Conservation (phyloP, 2,888 invertebrate species). For the Acanthosepion esculentum region DNA sequence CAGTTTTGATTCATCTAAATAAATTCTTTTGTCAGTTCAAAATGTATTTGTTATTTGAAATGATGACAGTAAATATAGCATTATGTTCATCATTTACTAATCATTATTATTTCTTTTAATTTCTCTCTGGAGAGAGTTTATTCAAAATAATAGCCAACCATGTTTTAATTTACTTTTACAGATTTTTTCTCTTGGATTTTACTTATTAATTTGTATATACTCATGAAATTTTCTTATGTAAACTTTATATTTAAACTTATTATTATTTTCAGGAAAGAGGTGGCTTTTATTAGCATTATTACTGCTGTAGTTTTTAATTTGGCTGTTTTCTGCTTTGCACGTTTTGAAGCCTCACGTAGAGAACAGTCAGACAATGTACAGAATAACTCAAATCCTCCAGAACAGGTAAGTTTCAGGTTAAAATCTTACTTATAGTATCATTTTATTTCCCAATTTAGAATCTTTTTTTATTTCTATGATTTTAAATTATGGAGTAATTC, state of each 20-base stretch:
- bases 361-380: constrained; percentile 16
- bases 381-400: neutral
- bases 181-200: no score
- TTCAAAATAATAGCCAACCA: no score
- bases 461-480: neutral
- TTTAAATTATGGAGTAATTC: no score
- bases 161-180: no score
- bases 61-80: no score
- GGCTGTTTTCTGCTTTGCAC: constrained; percentile 49
- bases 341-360: neutral
- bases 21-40: no score
- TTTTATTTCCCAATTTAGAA: neutral
- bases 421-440: neutral
- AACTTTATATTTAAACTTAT: neutral
- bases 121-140: no score
- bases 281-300: constrained; percentile 84
- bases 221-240: neutral
- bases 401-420: neutral
- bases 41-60: no score
- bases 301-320: constrained; percentile 80
- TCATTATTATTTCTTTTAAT: no score
- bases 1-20: no score
- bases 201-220: neutral
- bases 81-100: no score
- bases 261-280: constrained; percentile 81